phyloP scores from a whole-genome alignment of 2,113 vertebrate genomes.

The Hippolais icterina region DNA sequence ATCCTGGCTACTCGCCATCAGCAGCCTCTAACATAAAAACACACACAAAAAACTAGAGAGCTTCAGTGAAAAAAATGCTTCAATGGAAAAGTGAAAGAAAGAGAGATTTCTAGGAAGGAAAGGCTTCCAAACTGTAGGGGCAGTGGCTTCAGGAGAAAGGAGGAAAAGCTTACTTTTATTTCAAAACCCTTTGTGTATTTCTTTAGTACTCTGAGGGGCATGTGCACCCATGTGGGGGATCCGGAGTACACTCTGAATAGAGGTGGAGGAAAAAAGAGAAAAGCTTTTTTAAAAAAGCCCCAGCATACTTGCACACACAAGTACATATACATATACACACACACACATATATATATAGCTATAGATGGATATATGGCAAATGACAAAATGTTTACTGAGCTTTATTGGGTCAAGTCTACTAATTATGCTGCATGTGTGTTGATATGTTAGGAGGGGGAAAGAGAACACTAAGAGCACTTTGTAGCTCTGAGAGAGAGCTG shows the following conservation, averaged over 20 bases:
- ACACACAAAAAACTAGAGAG: neutral
- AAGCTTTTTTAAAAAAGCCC: neutral
- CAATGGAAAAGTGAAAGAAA: neutral
- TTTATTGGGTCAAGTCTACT: neutral
- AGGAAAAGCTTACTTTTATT: neutral
- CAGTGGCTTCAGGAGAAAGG: neutral
- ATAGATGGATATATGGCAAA: neutral
- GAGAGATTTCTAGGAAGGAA: neutral
- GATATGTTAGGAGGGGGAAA: neutral
- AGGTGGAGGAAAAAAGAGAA: neutral
- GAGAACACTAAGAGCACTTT: neutral
- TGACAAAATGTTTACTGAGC: neutral
- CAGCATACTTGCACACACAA: neutral
- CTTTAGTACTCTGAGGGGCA: neutral
- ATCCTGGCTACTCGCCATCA: neutral
- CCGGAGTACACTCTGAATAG: neutral
- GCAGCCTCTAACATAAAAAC: neutral
- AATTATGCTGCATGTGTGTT: neutral
- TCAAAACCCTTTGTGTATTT: neutral
- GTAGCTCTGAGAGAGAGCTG: neutral
- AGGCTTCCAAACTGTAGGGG: neutral
- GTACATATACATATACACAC: rapidly evolving
- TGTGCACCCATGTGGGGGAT: neutral
- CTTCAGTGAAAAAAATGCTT: neutral
- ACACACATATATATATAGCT: rapidly evolving